These are phyloP conservation scores for Drepana falcataria DNA, from an alignment of 2,888 invertebrate genomes.

Conservation along the genomic window DNA sequence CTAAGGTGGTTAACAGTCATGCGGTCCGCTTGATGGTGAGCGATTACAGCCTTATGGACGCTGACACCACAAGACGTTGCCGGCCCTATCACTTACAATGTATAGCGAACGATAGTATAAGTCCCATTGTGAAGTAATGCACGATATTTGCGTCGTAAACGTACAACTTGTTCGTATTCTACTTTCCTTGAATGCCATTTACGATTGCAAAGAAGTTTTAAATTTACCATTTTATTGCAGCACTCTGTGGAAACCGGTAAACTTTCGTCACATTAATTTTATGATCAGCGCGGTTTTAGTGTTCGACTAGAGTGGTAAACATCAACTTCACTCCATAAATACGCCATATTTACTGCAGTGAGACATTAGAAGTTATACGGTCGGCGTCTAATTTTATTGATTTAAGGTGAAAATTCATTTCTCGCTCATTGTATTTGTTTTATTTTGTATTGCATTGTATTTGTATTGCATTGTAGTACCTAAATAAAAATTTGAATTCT, in stretches of 20 bases:
- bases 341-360: no score
- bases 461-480: no score
- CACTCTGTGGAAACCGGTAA: not conserved
- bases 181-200: slow-evolving; percentile 1
- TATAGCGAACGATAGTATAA: not conserved
- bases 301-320: not conserved
- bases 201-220: not conserved
- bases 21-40: no score
- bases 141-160: not conserved
- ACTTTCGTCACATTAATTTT: not conserved
- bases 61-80: no score
- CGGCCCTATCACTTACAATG: not conserved
- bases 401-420: no score
- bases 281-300: not conserved
- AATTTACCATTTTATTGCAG: slow-evolving; percentile 1
- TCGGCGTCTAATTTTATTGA: no score
- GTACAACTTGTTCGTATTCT: not conserved
- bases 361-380: no score
- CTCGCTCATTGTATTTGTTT: no score
- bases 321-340: not conserved
- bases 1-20: no score
- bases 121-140: slow-evolving; percentile 5
- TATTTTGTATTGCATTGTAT: no score
- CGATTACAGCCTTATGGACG: no score
- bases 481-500: no score